Evolutionary conservation across 2,113 vertebrate species (phyloP).

Genomic region (Myotis brandtii): DNA sequence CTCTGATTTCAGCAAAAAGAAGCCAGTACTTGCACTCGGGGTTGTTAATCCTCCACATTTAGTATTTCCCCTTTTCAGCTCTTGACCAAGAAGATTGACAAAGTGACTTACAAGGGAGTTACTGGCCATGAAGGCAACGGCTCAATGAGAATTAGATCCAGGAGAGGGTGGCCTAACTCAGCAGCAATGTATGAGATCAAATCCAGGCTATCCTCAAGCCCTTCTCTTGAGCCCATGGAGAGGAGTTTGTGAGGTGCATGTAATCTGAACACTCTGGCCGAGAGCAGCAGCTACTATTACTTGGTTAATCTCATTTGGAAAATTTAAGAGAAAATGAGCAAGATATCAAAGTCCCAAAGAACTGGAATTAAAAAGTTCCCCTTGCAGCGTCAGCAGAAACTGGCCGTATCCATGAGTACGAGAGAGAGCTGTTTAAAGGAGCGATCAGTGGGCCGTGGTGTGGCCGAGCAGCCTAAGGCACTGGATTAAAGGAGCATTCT

Average conservation of each 20-base stretch:
- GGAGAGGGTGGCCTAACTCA: neutral
- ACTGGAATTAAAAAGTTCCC: neutral
- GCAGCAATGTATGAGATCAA: neutral
- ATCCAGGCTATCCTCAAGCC: neutral
- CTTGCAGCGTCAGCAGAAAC: neutral
- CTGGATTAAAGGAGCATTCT: neutral
- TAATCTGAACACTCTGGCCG: neutral
- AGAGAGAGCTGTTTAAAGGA: neutral
- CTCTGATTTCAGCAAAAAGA: neutral
- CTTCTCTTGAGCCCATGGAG: neutral
- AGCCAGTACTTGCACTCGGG: neutral
- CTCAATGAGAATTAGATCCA: neutral
- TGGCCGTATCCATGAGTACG: neutral
- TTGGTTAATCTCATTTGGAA: neutral
- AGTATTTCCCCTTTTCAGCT: neutral
- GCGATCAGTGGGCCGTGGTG: too few relatives aligned
- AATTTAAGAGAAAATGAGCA: constrained; percentile 30
- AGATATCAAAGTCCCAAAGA: neutral
- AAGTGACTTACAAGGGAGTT: neutral
- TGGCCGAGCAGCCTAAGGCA: too few relatives aligned
- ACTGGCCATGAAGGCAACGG: neutral
- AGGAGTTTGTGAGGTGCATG: neutral
- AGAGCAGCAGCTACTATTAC: neutral
- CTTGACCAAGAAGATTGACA: neutral
- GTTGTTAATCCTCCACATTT: neutral